Evolutionary conservation across 2,113 vertebrate genomes (phyloP), one percentile per base, ranked within the genome.

Genomic region (Sciurus niger): DNA sequence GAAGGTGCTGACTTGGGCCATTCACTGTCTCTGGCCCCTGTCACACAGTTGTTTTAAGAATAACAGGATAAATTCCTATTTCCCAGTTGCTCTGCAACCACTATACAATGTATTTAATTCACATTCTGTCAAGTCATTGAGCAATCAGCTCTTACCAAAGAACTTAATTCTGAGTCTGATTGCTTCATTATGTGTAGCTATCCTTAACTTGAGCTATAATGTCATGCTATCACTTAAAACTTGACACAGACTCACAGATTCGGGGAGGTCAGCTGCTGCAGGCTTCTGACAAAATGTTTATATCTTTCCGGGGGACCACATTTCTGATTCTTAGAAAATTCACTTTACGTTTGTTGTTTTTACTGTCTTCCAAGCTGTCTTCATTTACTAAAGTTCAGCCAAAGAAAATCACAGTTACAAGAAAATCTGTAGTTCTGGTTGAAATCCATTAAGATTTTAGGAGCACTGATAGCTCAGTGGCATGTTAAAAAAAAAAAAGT

Each of bases 31-130:
- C 83, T 80, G 55, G 68, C 28, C 37, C 16, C n/a, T 24, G 37
- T 46, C 40, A n/a, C 34, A 80, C 72, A 43, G 43, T 72, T 93
- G 48, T 87, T 95, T 79, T 74, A 73, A 37, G 70, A 90, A 40
- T 80, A 80, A 77, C 17, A 1, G 7, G 32, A 68, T 65, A 43
- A 40, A 86, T 96, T 93, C 55, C 83, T 72, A 60, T 63, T 85
- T 60, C 43, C 76, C 25, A 2, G 2, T 6, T 46, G 40, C 58
- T 76, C 73, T 34, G 28, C 46, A 34, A 68, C 82, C 43, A 43
- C 68, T 51, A 3, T 4, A 9, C 82, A 65, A 32, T 53, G 37
- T 84, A 40, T 89, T 76, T 77, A 84, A 55, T 86, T 94, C 85
- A 73, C 60, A 37, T 77, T 83, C 53, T 51, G n/a, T 73, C 67